Conservation (phyloP, 1,140 invertebrate species). For the Anthonomus grandis region DNA sequence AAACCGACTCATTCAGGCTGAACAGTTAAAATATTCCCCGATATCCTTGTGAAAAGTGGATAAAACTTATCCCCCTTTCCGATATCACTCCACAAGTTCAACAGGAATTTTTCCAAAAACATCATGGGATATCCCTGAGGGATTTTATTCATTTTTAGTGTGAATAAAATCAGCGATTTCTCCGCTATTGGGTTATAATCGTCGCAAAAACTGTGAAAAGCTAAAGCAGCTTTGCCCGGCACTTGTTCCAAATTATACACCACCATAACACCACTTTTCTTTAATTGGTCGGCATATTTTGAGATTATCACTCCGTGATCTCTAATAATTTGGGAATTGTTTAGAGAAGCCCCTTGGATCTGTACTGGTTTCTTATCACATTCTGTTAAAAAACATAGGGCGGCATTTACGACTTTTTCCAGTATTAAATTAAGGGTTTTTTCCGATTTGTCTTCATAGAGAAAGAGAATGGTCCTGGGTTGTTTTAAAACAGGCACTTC, state of each 20-base stretch:
- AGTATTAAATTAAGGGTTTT: constrained; percentile 29
- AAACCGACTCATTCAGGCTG: constrained; percentile 15
- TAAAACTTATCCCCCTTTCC: constrained; percentile 35
- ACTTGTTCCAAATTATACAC: constrained; percentile 51
- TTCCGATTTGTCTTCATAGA: constrained; percentile 31
- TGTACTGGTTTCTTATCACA: constrained; percentile 26
- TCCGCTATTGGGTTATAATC: constrained; percentile 51
- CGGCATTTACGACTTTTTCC: constrained; percentile 20
- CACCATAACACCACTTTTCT: constrained; percentile 44
- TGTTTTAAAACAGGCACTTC: constrained; percentile 27
- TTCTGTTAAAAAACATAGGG: constrained; percentile 28
- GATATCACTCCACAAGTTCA: constrained; percentile 35
- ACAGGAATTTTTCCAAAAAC: constrained; percentile 29
- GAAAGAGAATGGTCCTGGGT: constrained; percentile 36
- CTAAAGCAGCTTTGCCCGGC: constrained; percentile 50
- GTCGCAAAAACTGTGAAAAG: constrained; percentile 56
- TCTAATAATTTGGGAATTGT: constrained; percentile 31
- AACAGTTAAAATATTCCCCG: constrained; percentile 31
- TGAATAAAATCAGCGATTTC: constrained; percentile 53
- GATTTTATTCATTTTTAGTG: constrained; percentile 43
- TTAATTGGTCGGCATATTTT: constrained; percentile 40
- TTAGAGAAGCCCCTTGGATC: constrained; percentile 26
- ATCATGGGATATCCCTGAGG: constrained; percentile 10
- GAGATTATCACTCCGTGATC: constrained; percentile 50
- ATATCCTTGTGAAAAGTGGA: constrained; percentile 40